These are phyloP conservation scores for Ladona fulva DNA, from an alignment of 1,140 invertebrate species.

Conservation along the genomic window DNA sequence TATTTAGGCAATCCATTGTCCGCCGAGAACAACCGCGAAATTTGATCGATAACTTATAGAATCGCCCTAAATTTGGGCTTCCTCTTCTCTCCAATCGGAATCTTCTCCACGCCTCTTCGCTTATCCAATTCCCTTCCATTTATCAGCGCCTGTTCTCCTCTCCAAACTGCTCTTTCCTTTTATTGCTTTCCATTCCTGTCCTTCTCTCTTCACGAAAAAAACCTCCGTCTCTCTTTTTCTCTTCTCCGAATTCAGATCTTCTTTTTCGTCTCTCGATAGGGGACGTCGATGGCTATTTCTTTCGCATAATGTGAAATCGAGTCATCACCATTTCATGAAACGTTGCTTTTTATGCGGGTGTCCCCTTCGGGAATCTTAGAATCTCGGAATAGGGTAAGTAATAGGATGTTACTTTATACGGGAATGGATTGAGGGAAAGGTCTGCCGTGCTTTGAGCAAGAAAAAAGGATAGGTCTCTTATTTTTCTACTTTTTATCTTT, in stretches of 20 bases:
- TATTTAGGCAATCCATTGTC: too few species aligned
- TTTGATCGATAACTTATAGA: too few species aligned
- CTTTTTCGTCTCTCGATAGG: background rate
- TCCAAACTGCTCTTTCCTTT: background rate
- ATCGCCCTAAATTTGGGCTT: too few species aligned
- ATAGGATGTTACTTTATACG: background rate
- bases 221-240: background rate
- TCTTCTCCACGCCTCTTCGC: background rate
- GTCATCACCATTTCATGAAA: constrained; percentile 2
- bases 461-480: too few species aligned
- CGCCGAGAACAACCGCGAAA: too few species aligned
- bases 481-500: too few species aligned
- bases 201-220: background rate
- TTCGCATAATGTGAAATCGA: background rate
- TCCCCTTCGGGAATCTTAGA: background rate
- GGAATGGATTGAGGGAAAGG: background rate
- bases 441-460: background rate
- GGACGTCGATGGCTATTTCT: background rate
- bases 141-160: background rate
- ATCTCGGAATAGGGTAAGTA: background rate
- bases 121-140: background rate
- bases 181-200: background rate
- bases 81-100: background rate
- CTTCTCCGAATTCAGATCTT: background rate
- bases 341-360: background rate